Base-by-base conservation (phyloP, 2,113 vertebrate genomes). In the Lates calcarifer region DNA sequence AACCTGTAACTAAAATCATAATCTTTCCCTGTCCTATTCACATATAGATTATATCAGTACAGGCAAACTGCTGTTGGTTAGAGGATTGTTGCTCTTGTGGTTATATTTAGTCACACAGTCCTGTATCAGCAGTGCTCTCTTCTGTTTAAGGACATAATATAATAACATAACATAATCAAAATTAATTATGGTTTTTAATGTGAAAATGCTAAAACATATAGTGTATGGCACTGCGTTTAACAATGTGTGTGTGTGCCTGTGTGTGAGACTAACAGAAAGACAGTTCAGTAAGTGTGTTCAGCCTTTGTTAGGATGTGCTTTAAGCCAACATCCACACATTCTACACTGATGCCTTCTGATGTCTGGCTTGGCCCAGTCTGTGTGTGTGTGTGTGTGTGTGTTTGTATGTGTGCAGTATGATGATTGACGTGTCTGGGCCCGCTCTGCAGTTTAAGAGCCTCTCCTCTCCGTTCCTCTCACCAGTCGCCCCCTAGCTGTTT, bases 401-500 rank as follows among this genome's bases (percentile, higher is more conserved):
- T 56, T 65, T 45, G n/a, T n/a, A n/a, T n/a, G n/a, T n/a, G n/a
- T n/a, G n/a, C 35, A 64, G 63, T 60, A 6, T 22, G 8, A 49
- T 65, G 72, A 77, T 29, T 81, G 83, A 60, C 62, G 62, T n/a
- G 17, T 49, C 43, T 60, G 47, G 9, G 17, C 64, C 11, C 51
- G 17, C 51, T 74, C n/a, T 61, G 60, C 66, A 20, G 24, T 14
- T 26, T 10, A 53, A 1, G 28, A 45, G 28, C 39, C 57, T 4
- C 43, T 60, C 24, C 31, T 67, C 66, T 70, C 67, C 17, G 31
- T 63, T 72, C 31, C 58, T 24, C 14, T 2, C 35, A 18, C 49
- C 68, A 51, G 35, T 62, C 5, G 4, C 71, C 73, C 73, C 35
- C 65, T 14, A 6, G 28, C 80, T 79, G 26, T 63, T 83, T 72